Evolutionary conservation across 2,888 invertebrate species (phyloP).

Genomic region (Acrobasis suavella): DNA sequence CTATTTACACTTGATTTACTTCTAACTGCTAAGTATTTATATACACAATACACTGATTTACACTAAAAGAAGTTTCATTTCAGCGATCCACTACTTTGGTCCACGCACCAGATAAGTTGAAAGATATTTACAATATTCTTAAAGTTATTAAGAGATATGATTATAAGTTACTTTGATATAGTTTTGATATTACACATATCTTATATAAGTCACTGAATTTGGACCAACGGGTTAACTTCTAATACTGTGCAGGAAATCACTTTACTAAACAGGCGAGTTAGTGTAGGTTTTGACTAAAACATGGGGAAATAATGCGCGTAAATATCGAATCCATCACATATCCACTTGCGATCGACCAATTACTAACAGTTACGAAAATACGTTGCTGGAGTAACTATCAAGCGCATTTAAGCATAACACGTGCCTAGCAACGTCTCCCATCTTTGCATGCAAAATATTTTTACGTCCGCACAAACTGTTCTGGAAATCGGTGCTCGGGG

Average conservation of each 20-base stretch:
- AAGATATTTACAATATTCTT: conserved; percentile 42
- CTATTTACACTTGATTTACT: conserved; percentile 40
- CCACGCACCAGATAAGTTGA: conserved; percentile 46
- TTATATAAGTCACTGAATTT: conserved; percentile 66
- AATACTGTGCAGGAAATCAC: conserved; percentile 33
- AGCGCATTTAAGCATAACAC: conserved; percentile 31
- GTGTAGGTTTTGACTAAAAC: conserved; percentile 38
- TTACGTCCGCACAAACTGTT: conserved; percentile 51
- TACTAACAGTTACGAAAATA: conserved; percentile 30
- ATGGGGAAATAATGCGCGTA: conserved; percentile 37
- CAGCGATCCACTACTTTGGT: conserved; percentile 52
- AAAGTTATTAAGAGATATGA: conserved; percentile 45
- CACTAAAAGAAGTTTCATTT: conserved; percentile 1
- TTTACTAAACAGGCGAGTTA: conserved; percentile 35
- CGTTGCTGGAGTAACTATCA: conserved; percentile 26
- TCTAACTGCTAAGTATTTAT: conserved; percentile 37
- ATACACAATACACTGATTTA: conserved; percentile 57
- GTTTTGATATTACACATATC: conserved; percentile 57
- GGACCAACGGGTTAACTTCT: conserved; percentile 59
- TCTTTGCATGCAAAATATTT: conserved; percentile 47
- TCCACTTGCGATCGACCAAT: conserved; percentile 47
- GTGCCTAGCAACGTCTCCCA: conserved; percentile 34
- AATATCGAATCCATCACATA: conserved; percentile 52
- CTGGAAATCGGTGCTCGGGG: conserved; percentile 43
- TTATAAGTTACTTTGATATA: conserved; percentile 34